A percentile compares a stretch with the other conserved stretches of the same genome.
phyloP scores from a whole-genome alignment of 2,888 invertebrate species.

The Apotomis betuletana region DNA sequence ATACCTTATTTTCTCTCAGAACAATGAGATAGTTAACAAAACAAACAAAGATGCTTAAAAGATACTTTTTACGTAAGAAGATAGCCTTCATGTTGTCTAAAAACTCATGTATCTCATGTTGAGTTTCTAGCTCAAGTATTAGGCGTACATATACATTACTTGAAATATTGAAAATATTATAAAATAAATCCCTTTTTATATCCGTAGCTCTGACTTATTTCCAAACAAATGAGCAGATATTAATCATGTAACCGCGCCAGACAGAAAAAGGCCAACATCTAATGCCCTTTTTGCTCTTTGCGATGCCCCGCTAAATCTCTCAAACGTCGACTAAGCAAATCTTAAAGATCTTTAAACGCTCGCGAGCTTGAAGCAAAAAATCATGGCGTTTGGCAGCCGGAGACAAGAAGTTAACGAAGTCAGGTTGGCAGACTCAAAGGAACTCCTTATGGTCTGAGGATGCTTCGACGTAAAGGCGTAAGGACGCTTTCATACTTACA shows the following conservation, averaged over 20 bases:
- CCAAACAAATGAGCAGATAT: not conserved
- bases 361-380: conserved; percentile 13
- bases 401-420: conserved; percentile 32
- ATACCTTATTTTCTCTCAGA: too few species aligned
- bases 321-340: conserved; percentile 25
- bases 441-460: conserved; percentile 2
- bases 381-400: not conserved
- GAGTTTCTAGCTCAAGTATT: too few species aligned
- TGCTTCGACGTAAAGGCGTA: not conserved
- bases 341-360: conserved; percentile 21
- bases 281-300: not conserved
- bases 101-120: too few species aligned
- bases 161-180: too few species aligned
- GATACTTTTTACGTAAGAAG: too few species aligned
- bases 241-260: too few species aligned
- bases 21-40: too few species aligned
- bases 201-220: not conserved
- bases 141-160: too few species aligned
- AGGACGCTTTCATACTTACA: conserved; percentile 3
- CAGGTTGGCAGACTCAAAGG: conserved; percentile 32
- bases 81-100: too few species aligned
- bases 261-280: not conserved
- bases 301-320: conserved; percentile 3
- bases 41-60: too few species aligned
- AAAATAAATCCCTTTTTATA: too few species aligned